Evolutionary conservation across 2,797 vertebrate genomes (phyloP).

Genomic region (Tympanoctomys barrerae): DNA sequence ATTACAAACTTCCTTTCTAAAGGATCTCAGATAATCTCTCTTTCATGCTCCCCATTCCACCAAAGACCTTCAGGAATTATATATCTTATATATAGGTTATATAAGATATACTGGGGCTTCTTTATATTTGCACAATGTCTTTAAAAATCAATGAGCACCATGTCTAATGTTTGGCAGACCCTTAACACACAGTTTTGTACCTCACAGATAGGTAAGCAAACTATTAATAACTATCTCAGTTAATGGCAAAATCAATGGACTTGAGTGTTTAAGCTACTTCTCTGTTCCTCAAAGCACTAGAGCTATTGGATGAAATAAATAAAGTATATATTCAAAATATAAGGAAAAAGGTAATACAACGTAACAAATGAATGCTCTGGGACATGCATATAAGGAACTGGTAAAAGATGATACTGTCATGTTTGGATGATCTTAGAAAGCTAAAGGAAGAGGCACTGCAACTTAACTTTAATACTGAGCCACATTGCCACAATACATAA

Average conservation of each 20-base stretch:
- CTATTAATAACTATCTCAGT: neutral
- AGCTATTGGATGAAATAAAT: neutral
- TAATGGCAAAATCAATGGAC: neutral
- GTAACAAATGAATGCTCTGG: neutral
- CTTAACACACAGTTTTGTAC: neutral
- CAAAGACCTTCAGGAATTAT: neutral
- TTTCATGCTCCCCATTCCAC: rapidly evolving
- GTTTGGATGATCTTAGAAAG: neutral
- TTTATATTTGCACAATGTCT: neutral
- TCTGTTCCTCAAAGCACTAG: neutral
- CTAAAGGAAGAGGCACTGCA: neutral
- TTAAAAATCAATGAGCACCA: neutral
- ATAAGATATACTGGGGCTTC: neutral
- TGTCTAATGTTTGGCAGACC: neutral
- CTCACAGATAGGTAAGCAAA: neutral
- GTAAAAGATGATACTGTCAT: neutral
- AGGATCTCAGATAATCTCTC: neutral
- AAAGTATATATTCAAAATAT: neutral
- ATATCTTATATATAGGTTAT: neutral
- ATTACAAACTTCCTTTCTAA: neutral
- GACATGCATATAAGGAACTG: neutral
- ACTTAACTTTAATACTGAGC: neutral
- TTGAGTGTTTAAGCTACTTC: neutral
- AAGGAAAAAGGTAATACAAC: neutral
- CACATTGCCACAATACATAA: neutral